A percentile compares a stretch with the other conserved stretches of the same genome.
phyloP scores from a whole-genome alignment of 2,797 vertebrate species.

The Schizopygopsis malacanthus region DNA sequence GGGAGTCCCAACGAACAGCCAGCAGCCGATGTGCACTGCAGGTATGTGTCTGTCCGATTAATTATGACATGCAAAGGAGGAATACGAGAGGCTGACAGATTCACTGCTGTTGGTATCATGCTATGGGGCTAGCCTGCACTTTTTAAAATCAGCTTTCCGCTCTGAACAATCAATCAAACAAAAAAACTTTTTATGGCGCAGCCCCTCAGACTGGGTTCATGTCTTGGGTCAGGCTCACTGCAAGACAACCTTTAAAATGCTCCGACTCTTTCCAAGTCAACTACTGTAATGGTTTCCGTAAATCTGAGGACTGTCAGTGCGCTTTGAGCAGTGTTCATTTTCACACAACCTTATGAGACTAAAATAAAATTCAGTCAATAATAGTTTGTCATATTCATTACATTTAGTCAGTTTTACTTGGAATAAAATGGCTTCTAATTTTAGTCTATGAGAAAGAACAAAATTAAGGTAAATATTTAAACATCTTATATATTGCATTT shows the following conservation, averaged over 20 bases:
- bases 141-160: conserved; percentile 26
- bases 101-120: conserved; percentile 19
- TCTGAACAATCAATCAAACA: conserved; percentile 28
- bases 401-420: neutral
- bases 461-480: neutral
- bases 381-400: neutral
- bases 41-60: conserved; percentile 42
- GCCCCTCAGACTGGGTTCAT: neutral
- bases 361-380: neutral
- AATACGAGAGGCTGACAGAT: conserved; percentile 26
- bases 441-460: neutral
- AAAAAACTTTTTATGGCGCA: conserved; percentile 1
- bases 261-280: neutral
- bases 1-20: conserved; percentile 37
- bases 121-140: neutral
- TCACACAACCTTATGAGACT: neutral
- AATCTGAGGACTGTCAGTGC: neutral
- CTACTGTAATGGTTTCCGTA: neutral
- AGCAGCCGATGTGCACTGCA: neutral
- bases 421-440: neutral
- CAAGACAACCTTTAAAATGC: conserved; percentile 2
- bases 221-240: neutral
- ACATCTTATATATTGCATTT: neutral
- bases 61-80: conserved; percentile 15
- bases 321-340: conserved; percentile 9